Conservation (phyloP, 2,888 invertebrate genomes). For the Chloroclysta siterata region DNA sequence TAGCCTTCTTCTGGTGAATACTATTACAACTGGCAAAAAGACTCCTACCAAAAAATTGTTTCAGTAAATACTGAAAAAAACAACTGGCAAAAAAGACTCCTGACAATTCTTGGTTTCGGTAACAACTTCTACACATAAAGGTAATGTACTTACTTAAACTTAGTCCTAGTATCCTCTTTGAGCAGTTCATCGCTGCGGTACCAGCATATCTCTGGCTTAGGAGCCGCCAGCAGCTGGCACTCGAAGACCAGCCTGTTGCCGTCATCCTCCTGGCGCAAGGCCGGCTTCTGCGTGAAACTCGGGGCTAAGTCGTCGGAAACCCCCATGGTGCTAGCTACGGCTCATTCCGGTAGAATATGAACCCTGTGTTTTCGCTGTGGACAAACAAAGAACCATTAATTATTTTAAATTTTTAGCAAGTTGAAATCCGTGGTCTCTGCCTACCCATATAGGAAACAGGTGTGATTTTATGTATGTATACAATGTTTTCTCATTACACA, state of each 20-base stretch:
- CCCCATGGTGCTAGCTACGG: conserved; percentile 87
- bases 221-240: conserved; percentile 94
- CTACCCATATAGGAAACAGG: too few relatives aligned
- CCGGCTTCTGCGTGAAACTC: conserved; percentile 99
- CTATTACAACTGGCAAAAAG: too few relatives aligned
- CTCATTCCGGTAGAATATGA: conserved; percentile 69
- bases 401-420: neutral
- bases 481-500: too few relatives aligned
- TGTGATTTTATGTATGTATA: too few relatives aligned
- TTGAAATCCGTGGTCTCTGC: too few relatives aligned
- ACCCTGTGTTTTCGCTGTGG: conserved; percentile 52
- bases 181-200: conserved; percentile 94
- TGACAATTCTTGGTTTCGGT: too few relatives aligned
- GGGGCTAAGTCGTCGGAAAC: conserved; percentile 98
- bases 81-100: too few relatives aligned
- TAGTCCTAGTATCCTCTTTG: conserved; percentile 93
- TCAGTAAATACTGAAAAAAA: too few relatives aligned
- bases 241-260: conserved; percentile 97
- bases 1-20: too few relatives aligned
- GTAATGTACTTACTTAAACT: conserved; percentile 86
- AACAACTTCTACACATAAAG: neutral
- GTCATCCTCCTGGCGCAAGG: conserved; percentile 97
- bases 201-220: conserved; percentile 96
- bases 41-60: too few relatives aligned
- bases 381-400: conserved; percentile 24